Evolutionary conservation across 2,797 vertebrate genomes (phyloP).

Genomic region (Borostomias antarcticus): DNA sequence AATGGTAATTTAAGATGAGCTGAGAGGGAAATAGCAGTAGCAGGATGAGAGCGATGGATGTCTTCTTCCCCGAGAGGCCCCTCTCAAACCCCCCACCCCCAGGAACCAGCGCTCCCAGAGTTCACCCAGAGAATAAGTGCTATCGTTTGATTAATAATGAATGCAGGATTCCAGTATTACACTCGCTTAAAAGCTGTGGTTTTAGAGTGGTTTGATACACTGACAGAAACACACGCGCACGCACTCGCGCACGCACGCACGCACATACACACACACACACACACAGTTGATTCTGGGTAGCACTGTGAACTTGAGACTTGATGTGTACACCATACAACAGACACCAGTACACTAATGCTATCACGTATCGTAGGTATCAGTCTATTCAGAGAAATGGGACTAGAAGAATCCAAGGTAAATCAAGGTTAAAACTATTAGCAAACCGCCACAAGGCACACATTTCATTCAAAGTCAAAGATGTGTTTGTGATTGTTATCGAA

Average conservation of each 20-base stretch:
- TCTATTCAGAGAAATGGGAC: no score
- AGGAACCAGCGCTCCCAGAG: conserved; percentile 37
- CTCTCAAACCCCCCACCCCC: conserved; percentile 20
- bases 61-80: conserved; percentile 51
- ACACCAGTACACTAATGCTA: no score
- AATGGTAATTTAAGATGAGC: conserved; percentile 80
- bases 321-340: no score
- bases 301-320: conserved; percentile 33
- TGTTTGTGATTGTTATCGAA: no score
- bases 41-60: conserved; percentile 66
- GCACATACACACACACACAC: no score
- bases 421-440: no score
- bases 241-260: no score
- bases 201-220: conserved; percentile 53
- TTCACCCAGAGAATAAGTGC: conserved; percentile 17
- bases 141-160: conserved; percentile 71
- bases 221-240: no score
- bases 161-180: conserved; percentile 61
- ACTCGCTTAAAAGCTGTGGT: conserved; percentile 58
- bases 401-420: no score
- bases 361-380: no score
- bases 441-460: no score
- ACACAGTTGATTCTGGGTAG: conserved; percentile 17
- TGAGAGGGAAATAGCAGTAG: conserved; percentile 73
- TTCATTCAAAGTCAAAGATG: no score